Percentiles rank a stretch among this genome's conserved stretches.
These are phyloP conservation scores for Athene noctua DNA, from an alignment of 2,113 vertebrate species.

Conservation along the genomic window DNA sequence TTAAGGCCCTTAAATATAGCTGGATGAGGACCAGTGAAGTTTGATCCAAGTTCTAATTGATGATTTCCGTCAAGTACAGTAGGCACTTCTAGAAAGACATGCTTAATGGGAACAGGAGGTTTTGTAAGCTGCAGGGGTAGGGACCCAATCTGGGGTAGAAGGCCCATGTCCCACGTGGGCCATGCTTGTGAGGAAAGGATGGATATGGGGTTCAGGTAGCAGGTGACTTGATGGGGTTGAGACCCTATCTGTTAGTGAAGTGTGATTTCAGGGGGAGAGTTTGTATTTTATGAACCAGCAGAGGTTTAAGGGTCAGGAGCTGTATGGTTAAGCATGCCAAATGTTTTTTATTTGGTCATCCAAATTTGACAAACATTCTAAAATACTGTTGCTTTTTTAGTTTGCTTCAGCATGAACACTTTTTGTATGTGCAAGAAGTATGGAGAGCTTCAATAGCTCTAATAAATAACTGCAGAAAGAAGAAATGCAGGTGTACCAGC, in stretches of 20 bases:
- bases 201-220: background rate
- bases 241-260: background rate
- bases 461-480: background rate
- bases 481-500: background rate
- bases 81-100: background rate
- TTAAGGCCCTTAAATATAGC: constrained; percentile 58
- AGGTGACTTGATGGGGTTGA: background rate
- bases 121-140: background rate
- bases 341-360: background rate
- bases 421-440: background rate
- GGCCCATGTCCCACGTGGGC: background rate
- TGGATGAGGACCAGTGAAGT: background rate
- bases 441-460: background rate
- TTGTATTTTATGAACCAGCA: background rate
- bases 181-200: background rate
- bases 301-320: background rate
- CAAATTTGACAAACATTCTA: background rate
- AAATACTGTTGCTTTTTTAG: background rate
- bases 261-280: background rate
- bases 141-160: background rate
- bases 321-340: background rate
- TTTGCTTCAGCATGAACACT: background rate
- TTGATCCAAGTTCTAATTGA: constrained; percentile 6
- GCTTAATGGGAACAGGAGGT: background rate
- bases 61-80: background rate